Conservation (phyloP, 1,140 invertebrate genomes). For the Maniola jurtina region DNA sequence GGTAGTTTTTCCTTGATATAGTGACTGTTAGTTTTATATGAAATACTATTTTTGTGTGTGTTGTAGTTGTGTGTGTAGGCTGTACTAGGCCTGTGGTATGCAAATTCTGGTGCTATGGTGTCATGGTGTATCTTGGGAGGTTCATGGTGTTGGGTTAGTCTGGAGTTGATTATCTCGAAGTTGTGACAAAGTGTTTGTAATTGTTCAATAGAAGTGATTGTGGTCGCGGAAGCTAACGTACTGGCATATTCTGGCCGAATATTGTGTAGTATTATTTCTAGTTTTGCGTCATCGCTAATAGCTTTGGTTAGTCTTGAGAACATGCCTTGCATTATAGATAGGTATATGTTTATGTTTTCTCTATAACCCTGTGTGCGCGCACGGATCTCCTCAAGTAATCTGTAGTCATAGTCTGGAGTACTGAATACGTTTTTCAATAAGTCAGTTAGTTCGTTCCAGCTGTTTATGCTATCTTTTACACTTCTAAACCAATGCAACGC, state of each 20-base stretch:
- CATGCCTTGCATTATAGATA: no score
- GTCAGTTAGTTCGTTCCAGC: not conserved
- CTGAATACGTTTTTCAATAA: not conserved
- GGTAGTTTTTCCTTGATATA: not conserved
- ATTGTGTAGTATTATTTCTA: not conserved
- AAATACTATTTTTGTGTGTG: not conserved
- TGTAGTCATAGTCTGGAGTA: not conserved
- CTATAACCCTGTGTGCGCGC: not conserved
- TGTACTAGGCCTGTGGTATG: not conserved
- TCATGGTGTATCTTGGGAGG: conserved; percentile 4
- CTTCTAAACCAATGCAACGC: not conserved
- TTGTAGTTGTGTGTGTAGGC: not conserved
- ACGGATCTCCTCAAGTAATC: not conserved
- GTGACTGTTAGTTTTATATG: not conserved
- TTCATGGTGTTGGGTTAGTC: not conserved
- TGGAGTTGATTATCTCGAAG: not conserved
- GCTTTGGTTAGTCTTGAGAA: not conserved
- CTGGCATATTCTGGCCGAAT: not conserved
- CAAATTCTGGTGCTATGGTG: no score
- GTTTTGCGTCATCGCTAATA: not conserved
- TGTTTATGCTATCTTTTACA: not conserved
- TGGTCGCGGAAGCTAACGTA: no score
- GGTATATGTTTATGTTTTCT: not conserved
- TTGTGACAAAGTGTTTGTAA: not conserved
- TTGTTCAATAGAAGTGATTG: not conserved